Conservation (phyloP, 2,888 invertebrate species). For the Patella ulyssiponensis region DNA sequence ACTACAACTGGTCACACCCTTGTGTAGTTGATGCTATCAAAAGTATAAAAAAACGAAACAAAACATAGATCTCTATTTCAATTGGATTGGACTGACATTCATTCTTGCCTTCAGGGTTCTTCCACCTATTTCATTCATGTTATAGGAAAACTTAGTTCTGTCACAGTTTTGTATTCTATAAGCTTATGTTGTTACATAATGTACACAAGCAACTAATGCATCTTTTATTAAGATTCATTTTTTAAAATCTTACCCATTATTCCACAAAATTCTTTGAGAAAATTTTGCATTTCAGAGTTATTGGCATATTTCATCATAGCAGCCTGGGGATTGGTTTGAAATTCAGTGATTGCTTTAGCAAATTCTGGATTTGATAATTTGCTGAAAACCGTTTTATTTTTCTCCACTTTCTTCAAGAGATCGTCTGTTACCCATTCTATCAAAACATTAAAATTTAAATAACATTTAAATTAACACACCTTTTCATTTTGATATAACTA, state of each 20-base stretch:
- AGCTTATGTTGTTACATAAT: too few species aligned
- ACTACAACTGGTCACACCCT: too few species aligned
- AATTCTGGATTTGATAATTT: slow-evolving; percentile 63
- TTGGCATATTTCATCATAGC: slow-evolving; percentile 65
- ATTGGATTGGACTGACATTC: too few species aligned
- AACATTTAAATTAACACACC: not conserved
- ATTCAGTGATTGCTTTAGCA: slow-evolving; percentile 63
- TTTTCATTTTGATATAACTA: not conserved
- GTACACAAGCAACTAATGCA: too few species aligned
- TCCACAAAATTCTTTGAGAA: slow-evolving; percentile 66
- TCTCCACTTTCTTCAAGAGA: slow-evolving; percentile 57
- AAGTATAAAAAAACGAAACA: too few species aligned
- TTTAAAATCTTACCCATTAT: slow-evolving; percentile 56
- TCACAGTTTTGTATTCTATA: too few species aligned
- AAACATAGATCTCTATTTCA: too few species aligned
- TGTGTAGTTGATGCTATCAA: too few species aligned
- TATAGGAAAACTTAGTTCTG: too few species aligned
- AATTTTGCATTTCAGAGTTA: slow-evolving; percentile 63
- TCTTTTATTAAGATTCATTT: too few species aligned
- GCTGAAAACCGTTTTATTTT: slow-evolving; percentile 55
- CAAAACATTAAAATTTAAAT: slow-evolving; percentile 18
- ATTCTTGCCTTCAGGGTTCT: too few species aligned
- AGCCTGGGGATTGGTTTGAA: slow-evolving; percentile 64
- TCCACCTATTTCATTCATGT: too few species aligned
- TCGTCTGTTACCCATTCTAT: slow-evolving; percentile 66